phyloP scores from a whole-genome alignment of 2,888 invertebrate genomes.

The Synergus japonicus region DNA sequence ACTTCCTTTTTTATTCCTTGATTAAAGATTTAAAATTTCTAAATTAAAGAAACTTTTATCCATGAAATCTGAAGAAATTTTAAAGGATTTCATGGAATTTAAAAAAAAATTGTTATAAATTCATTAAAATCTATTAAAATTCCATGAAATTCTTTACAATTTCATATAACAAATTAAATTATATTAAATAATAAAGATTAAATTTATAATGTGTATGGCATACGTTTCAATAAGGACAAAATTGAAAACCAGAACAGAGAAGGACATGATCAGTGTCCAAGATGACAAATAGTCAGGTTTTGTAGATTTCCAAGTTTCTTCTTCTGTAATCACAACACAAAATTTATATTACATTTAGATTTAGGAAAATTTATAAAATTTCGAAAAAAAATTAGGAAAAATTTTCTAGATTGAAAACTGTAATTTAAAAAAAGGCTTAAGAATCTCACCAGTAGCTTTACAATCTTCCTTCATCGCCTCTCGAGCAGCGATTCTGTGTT shows the following conservation, averaged over 20 bases:
- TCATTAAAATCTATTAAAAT: no score
- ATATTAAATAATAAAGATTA: neutral
- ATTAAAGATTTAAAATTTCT: neutral
- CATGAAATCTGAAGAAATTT: neutral
- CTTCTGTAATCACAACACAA: constrained; percentile 78
- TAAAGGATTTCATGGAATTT: no score
- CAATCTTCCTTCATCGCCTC: constrained; percentile 89
- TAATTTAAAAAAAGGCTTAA: constrained; percentile 24
- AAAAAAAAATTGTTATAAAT: no score
- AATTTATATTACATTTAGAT: constrained; percentile 31
- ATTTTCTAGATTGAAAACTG: neutral
- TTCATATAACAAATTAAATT: no score
- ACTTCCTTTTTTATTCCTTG: constrained; percentile 27
- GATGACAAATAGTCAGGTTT: constrained; percentile 88
- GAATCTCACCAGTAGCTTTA: constrained; percentile 80
- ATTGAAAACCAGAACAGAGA: constrained; percentile 91
- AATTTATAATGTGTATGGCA: constrained; percentile 63
- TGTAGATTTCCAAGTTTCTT: constrained; percentile 84
- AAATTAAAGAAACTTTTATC: neutral
- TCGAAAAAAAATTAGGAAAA: no score
- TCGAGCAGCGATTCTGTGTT: constrained; percentile 86
- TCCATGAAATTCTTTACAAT: no score
- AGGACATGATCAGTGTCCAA: constrained; percentile 88
- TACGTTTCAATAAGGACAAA: constrained; percentile 92
- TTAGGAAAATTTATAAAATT: constrained; percentile 13